These are phyloP conservation scores for Phrynocephalus forsythii DNA, from an alignment of 2,797 vertebrate species.

Conservation along the genomic window DNA sequence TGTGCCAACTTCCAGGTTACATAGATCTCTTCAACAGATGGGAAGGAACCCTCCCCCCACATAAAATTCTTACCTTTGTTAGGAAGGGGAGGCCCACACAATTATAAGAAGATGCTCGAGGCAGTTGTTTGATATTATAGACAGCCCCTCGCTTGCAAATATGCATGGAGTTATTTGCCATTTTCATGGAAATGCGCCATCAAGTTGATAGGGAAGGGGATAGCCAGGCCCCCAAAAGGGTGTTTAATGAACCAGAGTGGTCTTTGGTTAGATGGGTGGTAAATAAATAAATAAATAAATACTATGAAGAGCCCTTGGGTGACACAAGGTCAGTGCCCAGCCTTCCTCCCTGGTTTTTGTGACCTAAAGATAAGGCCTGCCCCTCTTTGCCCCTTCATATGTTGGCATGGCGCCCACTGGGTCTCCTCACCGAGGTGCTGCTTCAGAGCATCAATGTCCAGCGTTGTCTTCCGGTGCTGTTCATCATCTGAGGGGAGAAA, in stretches of 20 bases:
- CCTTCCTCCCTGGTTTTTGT: too few relatives aligned
- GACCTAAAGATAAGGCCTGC: not conserved
- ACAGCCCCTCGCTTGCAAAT: too few relatives aligned
- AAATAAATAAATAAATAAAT: not conserved
- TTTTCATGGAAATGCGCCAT: not conserved
- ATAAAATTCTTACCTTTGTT: not conserved
- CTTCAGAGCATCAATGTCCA: slow-evolving; percentile 77
- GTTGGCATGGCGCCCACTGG: not conserved
- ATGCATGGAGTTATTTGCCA: not conserved
- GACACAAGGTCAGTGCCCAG: not conserved
- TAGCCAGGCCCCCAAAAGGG: not conserved
- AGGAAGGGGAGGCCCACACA: not conserved
- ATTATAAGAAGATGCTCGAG: not conserved
- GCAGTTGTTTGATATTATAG: too few relatives aligned
- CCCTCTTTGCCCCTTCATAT: not conserved
- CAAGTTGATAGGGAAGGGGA: not conserved
- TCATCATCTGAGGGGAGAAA: slow-evolving; percentile 64
- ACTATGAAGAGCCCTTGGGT: not conserved
- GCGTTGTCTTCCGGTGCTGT: slow-evolving; percentile 64
- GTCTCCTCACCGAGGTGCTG: slow-evolving; percentile 79
- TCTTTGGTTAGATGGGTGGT: too few relatives aligned
- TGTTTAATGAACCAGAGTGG: too few relatives aligned
- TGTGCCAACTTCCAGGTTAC: not conserved
- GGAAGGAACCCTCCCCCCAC: not conserved
- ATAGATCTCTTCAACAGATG: not conserved